Evolutionary conservation across 2,888 invertebrate genomes (phyloP), one percentile per base, ranked within the genome.

Genomic region (Mythimna pallens): DNA sequence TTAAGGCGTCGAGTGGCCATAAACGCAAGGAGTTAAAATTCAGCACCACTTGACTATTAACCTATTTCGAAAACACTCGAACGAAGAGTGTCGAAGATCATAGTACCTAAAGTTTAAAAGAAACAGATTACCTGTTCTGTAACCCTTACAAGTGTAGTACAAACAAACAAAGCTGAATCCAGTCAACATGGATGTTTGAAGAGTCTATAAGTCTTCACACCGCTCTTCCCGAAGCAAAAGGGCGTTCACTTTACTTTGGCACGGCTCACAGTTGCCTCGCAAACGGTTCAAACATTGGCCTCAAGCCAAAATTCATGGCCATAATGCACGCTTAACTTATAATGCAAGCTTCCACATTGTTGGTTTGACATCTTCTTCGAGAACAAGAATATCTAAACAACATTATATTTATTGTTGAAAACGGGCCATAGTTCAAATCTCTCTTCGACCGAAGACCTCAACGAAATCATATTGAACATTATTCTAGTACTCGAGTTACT

Each of bases 241-340:
- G 88, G 91, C 92, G 91, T 91, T 90, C 89, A 88, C 88, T 92
- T 92, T 91, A 88, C 90, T 91, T 91, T 89, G 88, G 88, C 90
- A 87, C 87, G 80, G 89, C 87, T 89, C 89, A 86, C 87, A 86
- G 88, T 89, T 89, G 89, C 86, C 86, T 87, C 81, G 87, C 90
- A 86, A 91, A 91, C 88, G 87, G 88, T 89, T 91, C 88, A 90
- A 91, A 91, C 85, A 90, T 91, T 93, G 93, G 93, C 90, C 85
- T 76, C 67, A 81, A 82, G 91, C 93, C 93, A 93, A 86, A 86
- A 88, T 87, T 79, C 86, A 86, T 86, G 83, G 78, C 89, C 86
- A 88, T 87, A 88, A 87, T 85, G 86, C 84, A 84, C 86, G 87
- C 88, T 87, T 88, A 89, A 89, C 88, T 89, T 89, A 86, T 87